phyloP scores from a whole-genome alignment of 64 coral and sea anemone genomes.

The Platygyra sinensis region DNA sequence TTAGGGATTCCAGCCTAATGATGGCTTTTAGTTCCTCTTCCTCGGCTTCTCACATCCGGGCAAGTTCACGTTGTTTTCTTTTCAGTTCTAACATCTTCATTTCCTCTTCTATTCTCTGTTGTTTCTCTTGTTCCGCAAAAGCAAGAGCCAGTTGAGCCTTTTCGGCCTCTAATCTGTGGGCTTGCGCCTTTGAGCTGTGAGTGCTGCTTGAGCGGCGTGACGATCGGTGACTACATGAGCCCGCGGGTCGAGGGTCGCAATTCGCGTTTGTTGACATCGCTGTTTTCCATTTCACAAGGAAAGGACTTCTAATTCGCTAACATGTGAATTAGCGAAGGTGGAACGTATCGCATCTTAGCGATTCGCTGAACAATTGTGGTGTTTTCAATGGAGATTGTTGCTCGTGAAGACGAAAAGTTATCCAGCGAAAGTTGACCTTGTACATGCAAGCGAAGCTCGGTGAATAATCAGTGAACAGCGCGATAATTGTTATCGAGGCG shows the following conservation, averaged over 20 bases:
- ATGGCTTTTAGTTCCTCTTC: slow-evolving; percentile 37
- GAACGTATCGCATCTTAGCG: not conserved
- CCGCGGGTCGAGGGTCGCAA: not conserved
- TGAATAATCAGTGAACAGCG: too few species aligned
- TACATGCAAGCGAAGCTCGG: too few species aligned
- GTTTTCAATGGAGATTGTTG: not conserved
- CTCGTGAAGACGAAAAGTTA: too few species aligned
- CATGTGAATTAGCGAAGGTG: not conserved
- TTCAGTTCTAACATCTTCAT: slow-evolving; percentile 7
- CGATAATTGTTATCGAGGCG: too few species aligned
- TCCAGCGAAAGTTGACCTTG: too few species aligned
- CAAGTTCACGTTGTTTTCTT: not conserved
- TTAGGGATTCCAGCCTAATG: slow-evolving; percentile 5
- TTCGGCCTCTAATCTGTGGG: slow-evolving; percentile 4
- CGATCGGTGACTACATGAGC: not conserved
- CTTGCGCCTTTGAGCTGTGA: slow-evolving; percentile 19
- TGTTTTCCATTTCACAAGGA: not conserved
- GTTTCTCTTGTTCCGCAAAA: slow-evolving; percentile 21
- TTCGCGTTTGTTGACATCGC: too few species aligned
- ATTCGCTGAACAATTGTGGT: not conserved
- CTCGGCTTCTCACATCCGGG: not conserved
- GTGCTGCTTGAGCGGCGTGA: not conserved
- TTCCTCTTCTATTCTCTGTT: slow-evolving; percentile 9
- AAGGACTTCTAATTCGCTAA: not conserved
- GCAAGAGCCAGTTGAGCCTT: slow-evolving; percentile 29